Conservation (phyloP, 2,888 invertebrate species). For the Thelaira solivaga region DNA sequence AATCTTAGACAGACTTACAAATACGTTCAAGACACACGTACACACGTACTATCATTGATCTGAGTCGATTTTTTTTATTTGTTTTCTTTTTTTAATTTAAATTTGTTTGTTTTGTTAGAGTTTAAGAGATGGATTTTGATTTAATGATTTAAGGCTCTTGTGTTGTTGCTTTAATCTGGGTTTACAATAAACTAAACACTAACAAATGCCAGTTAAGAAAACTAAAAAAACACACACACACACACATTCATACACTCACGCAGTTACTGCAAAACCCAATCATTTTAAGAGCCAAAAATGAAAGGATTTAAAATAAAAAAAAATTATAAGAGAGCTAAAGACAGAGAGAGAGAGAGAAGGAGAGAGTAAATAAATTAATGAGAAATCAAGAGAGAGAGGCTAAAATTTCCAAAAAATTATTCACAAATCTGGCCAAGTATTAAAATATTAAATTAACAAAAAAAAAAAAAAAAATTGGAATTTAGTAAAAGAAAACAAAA, state of each 20-base stretch:
- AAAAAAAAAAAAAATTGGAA: constrained; percentile 15
- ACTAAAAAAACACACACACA: neutral
- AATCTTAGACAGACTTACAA: constrained; percentile 23
- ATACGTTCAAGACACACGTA: constrained; percentile 2
- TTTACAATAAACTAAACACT: neutral
- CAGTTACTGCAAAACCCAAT: neutral
- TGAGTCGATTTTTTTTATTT: constrained; percentile 23
- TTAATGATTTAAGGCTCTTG: constrained; percentile 14
- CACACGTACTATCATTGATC: neutral
- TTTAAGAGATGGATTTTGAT: constrained; percentile 12
- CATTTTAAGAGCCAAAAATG: neutral
- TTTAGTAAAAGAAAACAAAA: neutral
- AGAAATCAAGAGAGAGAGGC: neutral
- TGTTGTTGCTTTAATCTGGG: constrained; percentile 2
- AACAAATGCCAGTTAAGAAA: neutral
- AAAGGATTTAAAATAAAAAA: no score
- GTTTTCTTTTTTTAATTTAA: no score
- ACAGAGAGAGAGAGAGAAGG: neutral
- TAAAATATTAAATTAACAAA: neutral
- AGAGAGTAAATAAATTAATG: neutral
- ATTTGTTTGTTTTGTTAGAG: constrained; percentile 31
- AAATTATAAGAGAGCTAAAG: no score
- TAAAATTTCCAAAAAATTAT: neutral
- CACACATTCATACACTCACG: neutral
- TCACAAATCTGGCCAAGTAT: neutral